Evolutionary conservation across 2,797 vertebrate genomes (phyloP), one percentile per base, ranked within the genome.

Genomic region (Bovichtus diacanthus): DNA sequence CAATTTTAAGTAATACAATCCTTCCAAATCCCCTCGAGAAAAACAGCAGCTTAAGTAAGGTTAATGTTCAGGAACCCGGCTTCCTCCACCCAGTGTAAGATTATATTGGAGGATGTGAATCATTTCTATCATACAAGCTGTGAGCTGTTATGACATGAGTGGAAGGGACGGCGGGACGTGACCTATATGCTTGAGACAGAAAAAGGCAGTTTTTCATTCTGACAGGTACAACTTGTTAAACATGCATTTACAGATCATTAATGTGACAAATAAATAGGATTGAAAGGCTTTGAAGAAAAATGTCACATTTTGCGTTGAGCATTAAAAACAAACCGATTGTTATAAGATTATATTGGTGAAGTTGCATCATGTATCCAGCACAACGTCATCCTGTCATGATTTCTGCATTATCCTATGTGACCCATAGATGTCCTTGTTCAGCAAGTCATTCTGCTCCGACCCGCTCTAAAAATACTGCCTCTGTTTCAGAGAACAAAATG

Each of bases 361-460:
- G 70, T 12, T 63, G 4, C 29, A 7, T 41, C 50, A 23, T 65
- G 55, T 50, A 50, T 70, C 4, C 19, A 34, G 38, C 43, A 39
- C 3, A 53, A 19, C 44, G 61, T 68, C 15, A 50, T 34, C n/a
- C 41, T 29, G 11, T 67, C 34, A 31, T 43, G n/a, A 5, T 34
- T 77, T 56, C 34, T 86, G 90, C 69, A 88, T 81, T 92, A 81
- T 85, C 60, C 39, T 13, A 3, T 41, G 56, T 75, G 66, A 88
- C 92, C 93, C 82, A 93, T 93, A 95, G 94, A 88, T 93, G 94
- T 94, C 94, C 90, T 92, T 90, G 91, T 94, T 95, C 85, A 92
- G 92, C 90, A 93, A 91, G 74, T 91, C 86, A 86, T 92, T 75
- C 53, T 51, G n/a, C 27, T 41, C 51, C 2, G 1, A 49, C 25